Evolutionary conservation across 2,888 invertebrate genomes (phyloP).

Genomic region (Mythimna ferrago): DNA sequence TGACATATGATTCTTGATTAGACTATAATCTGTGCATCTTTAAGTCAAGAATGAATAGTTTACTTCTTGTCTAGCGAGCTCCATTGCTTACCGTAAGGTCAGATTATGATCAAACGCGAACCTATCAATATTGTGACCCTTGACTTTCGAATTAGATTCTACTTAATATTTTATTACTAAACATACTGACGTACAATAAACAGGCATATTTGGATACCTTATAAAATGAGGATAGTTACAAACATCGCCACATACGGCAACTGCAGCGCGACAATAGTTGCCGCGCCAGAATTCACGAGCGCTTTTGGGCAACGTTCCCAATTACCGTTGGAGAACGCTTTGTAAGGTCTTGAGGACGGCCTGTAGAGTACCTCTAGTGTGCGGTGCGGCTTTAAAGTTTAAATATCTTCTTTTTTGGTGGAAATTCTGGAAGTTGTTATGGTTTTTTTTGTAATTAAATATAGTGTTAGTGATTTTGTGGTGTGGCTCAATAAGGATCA

Average conservation of each 20-base stretch:
- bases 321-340: constrained; percentile 57
- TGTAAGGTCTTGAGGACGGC: constrained; percentile 43
- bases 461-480: not conserved
- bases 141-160: too few relatives aligned
- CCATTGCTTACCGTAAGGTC: too few relatives aligned
- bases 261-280: constrained; percentile 40
- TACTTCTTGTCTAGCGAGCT: too few relatives aligned
- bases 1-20: too few relatives aligned
- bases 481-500: not conserved
- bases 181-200: too few relatives aligned
- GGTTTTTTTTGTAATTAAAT: constrained; percentile 13
- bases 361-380: constrained; percentile 25
- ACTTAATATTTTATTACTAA: too few relatives aligned
- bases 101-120: too few relatives aligned
- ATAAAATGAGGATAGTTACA: not conserved
- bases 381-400: constrained; percentile 30
- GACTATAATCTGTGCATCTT: too few relatives aligned
- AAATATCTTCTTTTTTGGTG: constrained; percentile 32
- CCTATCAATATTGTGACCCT: too few relatives aligned
- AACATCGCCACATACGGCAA: constrained; percentile 8
- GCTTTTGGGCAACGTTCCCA: constrained; percentile 62
- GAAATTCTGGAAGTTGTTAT: constrained; percentile 1
- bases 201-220: not conserved
- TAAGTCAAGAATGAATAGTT: too few relatives aligned
- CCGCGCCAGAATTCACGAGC: constrained; percentile 38